phyloP scores from a whole-genome alignment of 2,797 vertebrate species.

The Squalus acanthias region DNA sequence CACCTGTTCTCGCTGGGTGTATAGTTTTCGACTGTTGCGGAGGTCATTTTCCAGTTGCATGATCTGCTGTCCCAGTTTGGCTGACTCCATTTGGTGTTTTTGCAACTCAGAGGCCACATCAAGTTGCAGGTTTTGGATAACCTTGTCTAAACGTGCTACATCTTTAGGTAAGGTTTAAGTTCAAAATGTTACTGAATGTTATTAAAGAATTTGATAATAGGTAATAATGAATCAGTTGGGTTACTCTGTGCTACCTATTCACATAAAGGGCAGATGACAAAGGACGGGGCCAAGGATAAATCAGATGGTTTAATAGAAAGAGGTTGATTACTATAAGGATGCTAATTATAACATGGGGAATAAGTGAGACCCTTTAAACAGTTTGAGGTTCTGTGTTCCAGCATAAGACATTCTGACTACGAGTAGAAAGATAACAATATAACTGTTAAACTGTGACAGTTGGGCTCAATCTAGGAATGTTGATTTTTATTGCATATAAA shows the following conservation, averaged over 20 bases:
- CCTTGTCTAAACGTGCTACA: constrained; percentile 54
- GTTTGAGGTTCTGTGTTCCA: not conserved
- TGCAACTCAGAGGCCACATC: constrained; percentile 49
- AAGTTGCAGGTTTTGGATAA: constrained; percentile 48
- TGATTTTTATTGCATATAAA: not conserved
- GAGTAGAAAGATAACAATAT: not conserved
- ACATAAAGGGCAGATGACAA: not conserved
- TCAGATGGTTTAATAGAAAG: not conserved
- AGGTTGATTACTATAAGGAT: not conserved
- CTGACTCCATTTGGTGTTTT: constrained; percentile 51
- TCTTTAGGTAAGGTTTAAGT: constrained; percentile 42
- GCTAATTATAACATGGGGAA: not conserved
- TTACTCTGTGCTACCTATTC: not conserved
- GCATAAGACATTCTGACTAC: not conserved
- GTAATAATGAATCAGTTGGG: not conserved
- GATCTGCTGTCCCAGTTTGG: constrained; percentile 49
- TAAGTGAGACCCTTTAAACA: not conserved
- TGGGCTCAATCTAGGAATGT: not conserved
- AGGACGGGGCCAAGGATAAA: not conserved
- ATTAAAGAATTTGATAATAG: not conserved
- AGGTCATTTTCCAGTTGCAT: constrained; percentile 53
- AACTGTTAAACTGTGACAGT: not conserved
- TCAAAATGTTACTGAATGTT: constrained; percentile 1
- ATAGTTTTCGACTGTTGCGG: constrained; percentile 50
- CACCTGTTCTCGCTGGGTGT: constrained; percentile 55